Evolutionary conservation across 1,140 invertebrate genomes (phyloP).

Genomic region (Brachionus paranguensis): DNA sequence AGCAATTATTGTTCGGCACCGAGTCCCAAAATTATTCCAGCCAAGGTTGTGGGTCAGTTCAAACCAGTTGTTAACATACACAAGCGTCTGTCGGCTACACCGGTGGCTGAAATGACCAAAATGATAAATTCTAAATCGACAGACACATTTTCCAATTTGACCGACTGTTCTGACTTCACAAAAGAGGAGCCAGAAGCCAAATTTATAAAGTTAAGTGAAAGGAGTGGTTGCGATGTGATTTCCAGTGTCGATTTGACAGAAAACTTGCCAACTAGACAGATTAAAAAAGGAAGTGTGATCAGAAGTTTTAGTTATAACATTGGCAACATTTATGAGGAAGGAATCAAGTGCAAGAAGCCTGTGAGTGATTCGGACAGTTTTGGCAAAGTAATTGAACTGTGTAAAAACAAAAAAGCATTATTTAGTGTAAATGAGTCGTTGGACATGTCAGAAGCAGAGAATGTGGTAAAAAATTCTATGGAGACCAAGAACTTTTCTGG

Average conservation of each 20-base stretch:
- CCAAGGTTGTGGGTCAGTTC: neutral
- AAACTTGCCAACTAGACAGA: neutral
- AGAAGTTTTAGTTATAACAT: slow-evolving; percentile 9
- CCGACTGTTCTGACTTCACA: neutral
- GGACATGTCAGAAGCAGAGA: neutral
- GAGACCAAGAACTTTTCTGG: neutral
- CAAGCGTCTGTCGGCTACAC: neutral
- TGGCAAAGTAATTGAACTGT: neutral
- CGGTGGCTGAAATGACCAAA: neutral
- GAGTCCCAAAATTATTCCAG: neutral
- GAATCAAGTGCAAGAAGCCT: neutral
- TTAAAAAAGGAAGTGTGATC: neutral
- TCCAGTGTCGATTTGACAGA: neutral
- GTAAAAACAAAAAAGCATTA: neutral
- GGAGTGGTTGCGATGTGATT: no score
- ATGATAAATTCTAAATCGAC: slow-evolving; percentile 10
- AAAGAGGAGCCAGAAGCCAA: neutral
- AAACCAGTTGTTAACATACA: slow-evolving; percentile 22
- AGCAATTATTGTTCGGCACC: neutral
- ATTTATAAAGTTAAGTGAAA: slow-evolving; percentile 1
- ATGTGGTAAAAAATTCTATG: neutral
- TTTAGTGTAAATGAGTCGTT: neutral
- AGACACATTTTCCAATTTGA: neutral
- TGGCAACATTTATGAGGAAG: neutral
- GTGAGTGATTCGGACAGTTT: neutral